Evolutionary conservation across 2,888 invertebrate species (phyloP), one percentile per base, ranked within the genome.

Genomic region (Agrotis clavis): DNA sequence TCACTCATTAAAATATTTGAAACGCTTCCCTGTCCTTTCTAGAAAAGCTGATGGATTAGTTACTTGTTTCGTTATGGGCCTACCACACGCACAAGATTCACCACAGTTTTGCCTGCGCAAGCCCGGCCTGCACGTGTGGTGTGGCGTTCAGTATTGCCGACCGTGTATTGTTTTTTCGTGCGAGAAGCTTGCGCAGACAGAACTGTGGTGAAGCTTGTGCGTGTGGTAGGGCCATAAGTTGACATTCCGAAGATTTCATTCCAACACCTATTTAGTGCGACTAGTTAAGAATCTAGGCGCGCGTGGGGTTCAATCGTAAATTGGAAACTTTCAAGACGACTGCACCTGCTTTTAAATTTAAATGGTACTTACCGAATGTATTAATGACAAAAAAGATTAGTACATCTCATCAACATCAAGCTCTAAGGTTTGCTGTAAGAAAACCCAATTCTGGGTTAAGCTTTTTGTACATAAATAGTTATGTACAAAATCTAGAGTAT

Each of bases 231-330:
- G 25, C 25, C 25, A 25, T 25, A 25, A 71, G 54, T 63, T 63
- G 14, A 50, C 80, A 83, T 79, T 79, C 65, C 25, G 18, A 9
- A 65, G 67, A 80, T 72, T 72, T 67, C 65, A 70, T 76, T 83
- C 60, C 81, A 66, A 80, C 72, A 72, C 83, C 62, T 64, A 62
- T 76, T 76, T 70, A 63, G 83, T 25, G 53, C n/a, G 48, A 70
- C 81, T 53, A 30, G 72, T 70, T 63, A 48, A 51, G 54, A 65
- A 53, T 67, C 25, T 68, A 69, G 61, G 54, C 65, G 65, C 35
- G 60, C 51, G 16, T 63, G 50, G 48, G 25, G 47, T 67, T 66
- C 19, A 64, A 41, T 54, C 67, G 67, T 65, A 48, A 74, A 53
- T 61, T 51, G 65, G 45, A 60, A 68, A 68, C 68, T 71, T 69